Conservation (phyloP, 92 coral and sea anemone genomes). For the Heteractis magnifica region DNA sequence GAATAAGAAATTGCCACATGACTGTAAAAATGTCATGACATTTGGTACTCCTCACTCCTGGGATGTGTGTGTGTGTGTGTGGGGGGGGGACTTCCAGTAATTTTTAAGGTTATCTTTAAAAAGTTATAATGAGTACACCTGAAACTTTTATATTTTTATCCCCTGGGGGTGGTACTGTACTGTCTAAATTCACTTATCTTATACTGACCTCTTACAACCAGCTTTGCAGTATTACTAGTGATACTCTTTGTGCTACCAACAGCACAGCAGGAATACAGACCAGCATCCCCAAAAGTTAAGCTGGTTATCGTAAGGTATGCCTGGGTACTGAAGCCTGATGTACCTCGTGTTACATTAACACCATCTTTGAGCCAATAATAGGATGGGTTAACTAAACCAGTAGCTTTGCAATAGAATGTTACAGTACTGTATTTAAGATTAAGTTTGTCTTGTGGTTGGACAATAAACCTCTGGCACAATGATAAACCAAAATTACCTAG, state of each 20-base stretch:
- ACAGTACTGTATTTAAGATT: constrained; percentile 27
- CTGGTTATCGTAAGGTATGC: constrained; percentile 29
- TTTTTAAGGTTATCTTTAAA: too few species aligned
- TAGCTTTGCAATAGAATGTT: constrained; percentile 48
- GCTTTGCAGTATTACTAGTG: constrained; percentile 24
- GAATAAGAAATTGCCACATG: too few species aligned
- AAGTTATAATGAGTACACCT: too few species aligned
- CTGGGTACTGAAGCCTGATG: constrained; percentile 13
- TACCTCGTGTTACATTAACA: constrained; percentile 48
- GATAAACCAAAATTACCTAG: neutral
- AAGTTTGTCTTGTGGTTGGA: constrained; percentile 30
- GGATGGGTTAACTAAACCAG: constrained; percentile 29
- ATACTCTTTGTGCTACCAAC: constrained; percentile 1
- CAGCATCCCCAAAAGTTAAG: constrained; percentile 49
- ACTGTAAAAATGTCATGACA: too few species aligned
- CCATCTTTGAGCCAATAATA: constrained; percentile 65
- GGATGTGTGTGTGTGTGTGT: too few species aligned
- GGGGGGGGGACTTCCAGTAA: too few species aligned
- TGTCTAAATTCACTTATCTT: neutral
- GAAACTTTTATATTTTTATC: too few species aligned
- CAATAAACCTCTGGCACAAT: constrained; percentile 31
- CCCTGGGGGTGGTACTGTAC: too few species aligned
- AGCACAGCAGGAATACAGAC: constrained; percentile 53
- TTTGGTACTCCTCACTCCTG: too few species aligned
- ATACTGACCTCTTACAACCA: constrained; percentile 38